Evolutionary conservation across 2,113 vertebrate species (phyloP), one percentile per base, ranked within the genome.

Genomic region (Gambusia holbrooki): DNA sequence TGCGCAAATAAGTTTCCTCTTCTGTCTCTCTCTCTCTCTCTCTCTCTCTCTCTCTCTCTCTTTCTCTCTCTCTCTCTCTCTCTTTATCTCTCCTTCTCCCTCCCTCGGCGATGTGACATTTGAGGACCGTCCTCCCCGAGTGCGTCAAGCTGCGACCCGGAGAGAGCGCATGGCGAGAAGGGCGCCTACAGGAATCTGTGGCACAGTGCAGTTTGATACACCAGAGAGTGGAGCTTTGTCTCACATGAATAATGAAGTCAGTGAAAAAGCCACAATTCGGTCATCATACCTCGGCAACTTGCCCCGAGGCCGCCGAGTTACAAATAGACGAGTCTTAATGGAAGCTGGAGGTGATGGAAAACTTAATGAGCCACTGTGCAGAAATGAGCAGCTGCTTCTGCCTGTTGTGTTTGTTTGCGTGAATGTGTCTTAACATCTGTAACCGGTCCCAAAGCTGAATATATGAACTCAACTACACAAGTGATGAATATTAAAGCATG

Each of bases 161-260:
- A 65, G 84, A 84, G 86, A 83, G 73, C 70, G 86, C 87, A 88
- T 88, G 87, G 80, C 5, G 87, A 91, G 89, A 86, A 92, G 88
- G 92, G 91, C 91, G 90, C 89, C 92, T 91, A 85, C 91, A 92
- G 93, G 93, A 93, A 89, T 87, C 90, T 69, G 89, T 77, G 85
- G 87, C 85, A 86, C 92, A 76, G 82, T 90, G 93, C 94, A 90
- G 90, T 80, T 81, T 86, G 84, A 25, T 69, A 51, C 83, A 82
- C 74, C 62, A 65, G 10, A 69, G 69, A 67, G 33, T 14, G 14
- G 73, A 29, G 54, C 71, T 71, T 27, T 45, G 33, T 78, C 81
- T 85, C 79, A 58, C 70, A 77, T 87, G 80, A 87, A 86, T 86
- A 76, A 90, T 89, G 84, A 75, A 86, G 83, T 72, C 64, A 2